Base-by-base conservation (phyloP, 2,888 invertebrate genomes). In the Athripsodes cinereus region DNA sequence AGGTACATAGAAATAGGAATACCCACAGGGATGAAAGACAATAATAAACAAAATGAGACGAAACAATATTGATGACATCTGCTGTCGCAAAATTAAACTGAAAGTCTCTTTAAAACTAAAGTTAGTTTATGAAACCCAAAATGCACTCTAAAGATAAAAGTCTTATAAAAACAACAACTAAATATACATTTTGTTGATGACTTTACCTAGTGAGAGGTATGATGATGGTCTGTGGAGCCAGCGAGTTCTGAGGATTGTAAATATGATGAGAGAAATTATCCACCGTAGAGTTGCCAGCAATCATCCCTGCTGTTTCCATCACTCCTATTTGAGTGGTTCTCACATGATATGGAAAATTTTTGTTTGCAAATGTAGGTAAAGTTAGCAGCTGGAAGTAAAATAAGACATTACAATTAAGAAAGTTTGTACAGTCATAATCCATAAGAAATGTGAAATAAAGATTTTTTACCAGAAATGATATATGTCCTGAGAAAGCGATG, bases 321-420 rank as follows among this genome's bases (percentile, higher is more conserved):
- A 85, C 79, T 1, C 86, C 86, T 22, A 88, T 86, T 74, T 93
- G 92, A 0, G 89, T 88, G 0, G 93, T 93, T 54, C 92, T 76
- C 22, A 94, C 92, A 70, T 95, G 94, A 70, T 90, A 95, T 0
- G 95, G 95, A 67, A 95, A 94, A 69, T 92, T 92, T 68, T 86
- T 87, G 69, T 94, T 94, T 0, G 91, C 90, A 59, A 88, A 86
- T 1, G 89, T 87, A 2, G 95, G 95, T 68, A 92, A 75, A 0
- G 93, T 93, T 57, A 94, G 70, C 58, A 89, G 72, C 90, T 91
- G 73, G 2, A 40, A 26, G 59, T 57, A n/a, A n/a, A n/a, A n/a
- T n/a, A n/a, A n/a, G n/a, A n/a, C n/a, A n/a, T n/a, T n/a, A n/a
- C n/a, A n/a, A n/a, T n/a, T n/a, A n/a, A n/a, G n/a, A n/a, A n/a